Evolutionary conservation across 2,113 vertebrate genomes (phyloP).

Genomic region (Phylloscopus whistleri): DNA sequence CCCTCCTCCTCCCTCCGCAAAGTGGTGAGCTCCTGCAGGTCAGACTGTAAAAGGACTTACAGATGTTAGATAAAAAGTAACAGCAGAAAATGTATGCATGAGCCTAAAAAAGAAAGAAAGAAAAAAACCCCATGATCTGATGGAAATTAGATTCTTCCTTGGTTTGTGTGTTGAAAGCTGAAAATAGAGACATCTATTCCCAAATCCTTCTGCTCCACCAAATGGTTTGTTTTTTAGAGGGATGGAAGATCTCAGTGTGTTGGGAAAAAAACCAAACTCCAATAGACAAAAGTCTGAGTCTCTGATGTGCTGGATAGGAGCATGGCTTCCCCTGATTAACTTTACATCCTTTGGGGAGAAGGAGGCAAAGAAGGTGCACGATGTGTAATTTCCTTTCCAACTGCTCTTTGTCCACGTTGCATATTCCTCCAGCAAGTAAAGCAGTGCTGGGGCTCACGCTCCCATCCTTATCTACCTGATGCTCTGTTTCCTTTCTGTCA

Average conservation of each 20-base stretch:
- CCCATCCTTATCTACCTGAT: background rate
- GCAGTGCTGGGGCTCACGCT: background rate
- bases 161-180: background rate
- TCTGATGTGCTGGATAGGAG: background rate
- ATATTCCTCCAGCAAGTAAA: fast-evolving
- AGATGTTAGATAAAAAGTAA: background rate
- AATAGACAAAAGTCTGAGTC: background rate
- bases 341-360: background rate
- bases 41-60: background rate
- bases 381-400: background rate
- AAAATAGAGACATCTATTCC: background rate
- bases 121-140: fast-evolving
- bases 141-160: background rate
- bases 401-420: fast-evolving
- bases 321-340: background rate
- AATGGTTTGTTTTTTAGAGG: background rate
- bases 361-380: background rate
- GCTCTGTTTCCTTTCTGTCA: background rate
- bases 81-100: background rate
- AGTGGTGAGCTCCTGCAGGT: background rate
- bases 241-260: background rate
- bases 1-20: background rate
- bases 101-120: background rate
- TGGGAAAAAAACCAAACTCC: background rate
- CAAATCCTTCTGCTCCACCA: background rate